Evolutionary conservation across 35 echinoderm and acorn worm species (phyloP).

Genomic region (Apostichopus japonicus): DNA sequence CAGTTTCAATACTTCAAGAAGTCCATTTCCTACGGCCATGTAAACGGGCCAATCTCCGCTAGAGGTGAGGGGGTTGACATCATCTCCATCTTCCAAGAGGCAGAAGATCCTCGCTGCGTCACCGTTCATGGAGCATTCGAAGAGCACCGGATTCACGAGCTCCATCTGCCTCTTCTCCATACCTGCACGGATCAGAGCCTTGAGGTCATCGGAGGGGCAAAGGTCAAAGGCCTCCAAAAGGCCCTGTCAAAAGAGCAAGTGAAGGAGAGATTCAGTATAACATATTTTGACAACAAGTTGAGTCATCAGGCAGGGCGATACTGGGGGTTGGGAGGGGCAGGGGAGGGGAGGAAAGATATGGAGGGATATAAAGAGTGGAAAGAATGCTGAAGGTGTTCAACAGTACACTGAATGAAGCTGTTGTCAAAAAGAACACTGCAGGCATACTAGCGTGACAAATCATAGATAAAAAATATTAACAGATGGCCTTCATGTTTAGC

Average conservation of each 20-base stretch:
- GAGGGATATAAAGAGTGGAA: no score
- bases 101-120: conserved; percentile 77
- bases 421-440: no score
- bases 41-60: conserved; percentile 90
- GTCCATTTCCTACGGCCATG: conserved; percentile 86
- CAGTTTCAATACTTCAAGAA: conserved; percentile 77
- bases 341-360: background rate
- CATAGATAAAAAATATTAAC: no score
- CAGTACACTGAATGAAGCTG: no score
- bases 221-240: conserved; percentile 53
- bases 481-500: no score
- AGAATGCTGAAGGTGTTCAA: no score
- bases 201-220: conserved; percentile 54
- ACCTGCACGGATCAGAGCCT: conserved; percentile 58
- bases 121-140: conserved; percentile 92
- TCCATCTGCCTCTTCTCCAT: conserved; percentile 71
- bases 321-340: background rate
- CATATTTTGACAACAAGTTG: no score
- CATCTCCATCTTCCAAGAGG: conserved; percentile 86
- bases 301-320: background rate
- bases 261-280: background rate
- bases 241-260: conserved; percentile 54
- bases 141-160: conserved; percentile 79
- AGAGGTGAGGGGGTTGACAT: conserved; percentile 91
- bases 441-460: no score